These are phyloP conservation scores for Alcedo atthis DNA, from an alignment of 2,797 vertebrate genomes.

Conservation along the genomic window DNA sequence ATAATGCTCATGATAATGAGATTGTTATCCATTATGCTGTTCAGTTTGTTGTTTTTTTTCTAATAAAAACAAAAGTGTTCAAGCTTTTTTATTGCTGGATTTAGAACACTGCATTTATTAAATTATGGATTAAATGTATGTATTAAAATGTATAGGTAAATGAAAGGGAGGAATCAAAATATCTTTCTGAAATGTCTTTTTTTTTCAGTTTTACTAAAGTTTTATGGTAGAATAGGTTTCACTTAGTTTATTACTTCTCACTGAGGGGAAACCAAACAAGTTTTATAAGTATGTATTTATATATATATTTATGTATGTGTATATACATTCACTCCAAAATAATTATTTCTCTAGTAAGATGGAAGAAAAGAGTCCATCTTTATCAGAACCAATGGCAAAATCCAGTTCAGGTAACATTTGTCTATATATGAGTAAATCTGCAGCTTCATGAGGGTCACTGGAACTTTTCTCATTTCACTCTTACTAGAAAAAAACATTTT, in stretches of 20 bases:
- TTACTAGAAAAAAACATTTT: background rate
- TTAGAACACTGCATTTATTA: background rate
- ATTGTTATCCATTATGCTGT: background rate
- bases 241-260: background rate
- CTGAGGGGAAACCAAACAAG: background rate
- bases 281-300: background rate
- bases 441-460: background rate
- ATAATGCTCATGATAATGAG: background rate
- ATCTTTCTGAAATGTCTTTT: background rate
- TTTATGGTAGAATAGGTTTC: background rate
- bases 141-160: background rate
- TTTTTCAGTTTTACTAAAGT: background rate
- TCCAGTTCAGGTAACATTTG: background rate
- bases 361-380: background rate
- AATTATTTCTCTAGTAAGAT: background rate
- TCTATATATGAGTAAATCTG: background rate
- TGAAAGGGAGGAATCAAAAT: background rate
- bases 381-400: background rate
- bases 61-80: background rate
- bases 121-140: background rate
- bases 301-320: background rate
- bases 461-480: background rate
- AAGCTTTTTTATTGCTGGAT: background rate
- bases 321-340: background rate
- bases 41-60: background rate